Base-by-base conservation (phyloP, 2,888 invertebrate species). In the Epiblema foenella region DNA sequence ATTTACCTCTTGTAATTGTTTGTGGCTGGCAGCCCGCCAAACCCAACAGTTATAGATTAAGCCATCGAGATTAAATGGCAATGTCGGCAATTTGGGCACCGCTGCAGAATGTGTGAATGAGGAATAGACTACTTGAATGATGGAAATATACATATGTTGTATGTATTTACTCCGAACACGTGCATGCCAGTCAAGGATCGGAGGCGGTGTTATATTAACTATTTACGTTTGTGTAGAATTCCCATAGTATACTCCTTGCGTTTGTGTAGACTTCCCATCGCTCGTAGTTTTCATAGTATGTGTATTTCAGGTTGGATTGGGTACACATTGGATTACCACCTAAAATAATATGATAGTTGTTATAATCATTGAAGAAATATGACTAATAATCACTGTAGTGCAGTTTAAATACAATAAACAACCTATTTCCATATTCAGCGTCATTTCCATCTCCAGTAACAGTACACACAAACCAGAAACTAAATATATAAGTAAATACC, bases 31-130 rank as follows among this genome's bases (percentile, higher is more conserved):
- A 54, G 24, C 20, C 17, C 0, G 70, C 70, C 70, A 70, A 65
- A 42, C 54, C 65, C 51, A 69, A 65, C 69, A 65, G 58, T 58
- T 65, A 59, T 54, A 65, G 70, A 70, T 70, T 70, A 65, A 70
- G 46, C 70, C 59, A 46, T 70, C 63, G 54, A 20, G 59, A 37
- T 59, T 33, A 59, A 52, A 54, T 70, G 56, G 52, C 18, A 39
- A 59, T 49, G 65, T 46, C 52, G 29, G 65, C 52, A 46, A 59
- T 59, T 63, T 49, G 63, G 56, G 20, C 62, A 46, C 57, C 56
- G n/a, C 56, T 56, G 18, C 62, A 18, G 57, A 63, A 58, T 42
- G 5, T 24, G 24, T n/a, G 60, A 10, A 60, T 11, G 33, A 33
- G 33, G 18, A 17, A 18, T 49, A 15, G 49, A 10, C 46, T 49